Percentiles rank a stretch among this genome's conserved stretches.
phyloP scores from a whole-genome alignment of 2,113 vertebrate genomes.

The Girardinichthys multiradiatus region DNA sequence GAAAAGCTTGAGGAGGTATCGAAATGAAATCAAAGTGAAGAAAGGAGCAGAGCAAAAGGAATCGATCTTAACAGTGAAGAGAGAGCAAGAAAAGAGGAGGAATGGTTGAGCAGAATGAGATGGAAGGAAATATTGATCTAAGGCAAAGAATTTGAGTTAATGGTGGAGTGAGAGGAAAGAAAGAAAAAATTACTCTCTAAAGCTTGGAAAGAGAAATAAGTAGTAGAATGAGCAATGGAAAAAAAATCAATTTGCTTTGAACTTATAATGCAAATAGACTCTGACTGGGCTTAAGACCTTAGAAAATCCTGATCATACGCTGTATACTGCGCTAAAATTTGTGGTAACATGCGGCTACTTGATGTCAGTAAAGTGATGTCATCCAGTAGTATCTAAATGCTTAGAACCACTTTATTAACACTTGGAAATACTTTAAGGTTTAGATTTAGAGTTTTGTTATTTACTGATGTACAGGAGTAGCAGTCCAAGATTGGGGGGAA shows the following conservation, averaged over 20 bases:
- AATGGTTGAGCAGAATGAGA: constrained; percentile 31
- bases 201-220: constrained; percentile 2
- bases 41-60: constrained; percentile 10
- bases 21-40: constrained; percentile 26
- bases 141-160: constrained; percentile 53
- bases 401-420: not conserved
- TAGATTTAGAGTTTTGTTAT: no score
- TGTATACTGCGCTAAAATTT: not conserved
- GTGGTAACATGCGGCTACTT: not conserved
- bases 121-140: constrained; percentile 55
- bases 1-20: constrained; percentile 29
- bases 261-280: not conserved
- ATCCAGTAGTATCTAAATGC: not conserved
- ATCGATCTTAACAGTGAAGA: constrained; percentile 46
- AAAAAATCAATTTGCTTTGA: not conserved
- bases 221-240: not conserved
- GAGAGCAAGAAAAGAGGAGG: constrained; percentile 13
- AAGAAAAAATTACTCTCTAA: constrained; percentile 2
- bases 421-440: no score
- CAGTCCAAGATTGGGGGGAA: no score
- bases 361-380: not conserved
- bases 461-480: no score
- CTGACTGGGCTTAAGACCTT: not conserved
- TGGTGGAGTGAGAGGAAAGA: constrained; percentile 16
- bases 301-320: not conserved